Base-by-base conservation (phyloP, 2,113 vertebrate species). In the Dasypus novemcinctus region DNA sequence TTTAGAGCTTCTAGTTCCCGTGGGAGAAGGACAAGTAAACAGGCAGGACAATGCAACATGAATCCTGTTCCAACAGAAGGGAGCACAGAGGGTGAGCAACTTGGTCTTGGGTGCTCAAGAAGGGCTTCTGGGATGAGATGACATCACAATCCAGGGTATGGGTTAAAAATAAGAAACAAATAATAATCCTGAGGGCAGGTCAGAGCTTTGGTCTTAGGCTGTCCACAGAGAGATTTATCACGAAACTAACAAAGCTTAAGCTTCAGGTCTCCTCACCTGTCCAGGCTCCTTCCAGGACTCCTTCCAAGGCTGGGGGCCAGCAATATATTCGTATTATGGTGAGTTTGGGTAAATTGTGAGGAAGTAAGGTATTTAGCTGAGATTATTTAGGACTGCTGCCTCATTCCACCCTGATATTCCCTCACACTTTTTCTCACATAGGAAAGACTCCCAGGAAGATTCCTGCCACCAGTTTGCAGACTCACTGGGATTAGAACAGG, bases 301-400 rank as follows among this genome's bases (percentile, higher is more conserved):
- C n/a, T n/a, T n/a, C n/a, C 31, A 29, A 31, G 41, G 15, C 23
- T 36, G 43, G 29, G 31, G 2, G 17, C n/a, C n/a, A 18, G 20
- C 23, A 49, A 27, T 4, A 7, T 27, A 9, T 5, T 14, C 10
- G 2, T 38, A 1, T 7, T 10, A 29, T 27, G 15, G 10, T 14
- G 33, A 1, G 3, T 9, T 29, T 38, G 21, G 31, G 8, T 6
- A 31, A 21, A 54, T 54, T 63, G 71, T 68, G 29, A 18, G 14
- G 59, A 46, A 82, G n/a, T 43, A 46, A 57, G 36, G 20, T 54
- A 29, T 20, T 54, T 54, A 71, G 66, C 33, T 31, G 17, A 83
- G 41, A 86, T 52, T 43, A 63, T 14, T 59, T 76, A 92, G 94
- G 17, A 20, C 8, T 31, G 3, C 7, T 63, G 36, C 14, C 15